Percentiles rank a stretch among this genome's conserved stretches.
Conservation (phyloP, 2,888 invertebrate species). For the Alcis repandata region DNA sequence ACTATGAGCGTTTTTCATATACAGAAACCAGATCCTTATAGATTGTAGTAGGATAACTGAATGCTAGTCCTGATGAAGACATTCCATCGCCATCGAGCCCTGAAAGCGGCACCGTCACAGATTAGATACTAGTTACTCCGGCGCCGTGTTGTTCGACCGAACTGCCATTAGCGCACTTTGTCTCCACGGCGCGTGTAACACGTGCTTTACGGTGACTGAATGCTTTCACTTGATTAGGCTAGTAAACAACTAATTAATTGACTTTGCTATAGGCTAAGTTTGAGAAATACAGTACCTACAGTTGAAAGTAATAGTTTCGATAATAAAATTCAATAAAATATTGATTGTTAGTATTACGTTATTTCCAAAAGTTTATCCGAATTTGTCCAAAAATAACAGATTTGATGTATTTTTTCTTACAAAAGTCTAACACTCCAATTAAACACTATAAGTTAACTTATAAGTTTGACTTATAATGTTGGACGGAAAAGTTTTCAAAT, state of each 20-base stretch:
- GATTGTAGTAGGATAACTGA: too few species aligned
- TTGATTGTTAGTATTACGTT: too few species aligned
- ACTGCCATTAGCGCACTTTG: constrained; percentile 58
- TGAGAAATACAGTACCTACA: background rate
- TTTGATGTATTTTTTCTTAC: too few species aligned
- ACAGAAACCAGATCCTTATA: too few species aligned
- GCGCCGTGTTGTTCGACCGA: constrained; percentile 56
- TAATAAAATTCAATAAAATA: too few species aligned
- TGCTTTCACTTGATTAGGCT: constrained; percentile 23
- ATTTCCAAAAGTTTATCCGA: too few species aligned
- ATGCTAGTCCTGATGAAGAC: background rate
- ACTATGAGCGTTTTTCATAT: too few species aligned
- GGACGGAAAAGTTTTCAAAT: background rate
- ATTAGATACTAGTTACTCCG: constrained; percentile 60
- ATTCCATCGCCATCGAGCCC: constrained; percentile 52
- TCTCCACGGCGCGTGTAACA: constrained; percentile 49
- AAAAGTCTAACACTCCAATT: too few species aligned
- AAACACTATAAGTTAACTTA: too few species aligned
- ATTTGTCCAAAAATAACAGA: too few species aligned
- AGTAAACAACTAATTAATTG: background rate
- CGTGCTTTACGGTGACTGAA: constrained; percentile 36
- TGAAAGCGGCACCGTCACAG: constrained; percentile 54
- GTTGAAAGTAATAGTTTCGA: too few species aligned
- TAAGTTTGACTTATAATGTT: too few species aligned
- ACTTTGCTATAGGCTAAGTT: background rate